phyloP scores from a whole-genome alignment of 1,140 invertebrate genomes.

The Nebria ingens region DNA sequence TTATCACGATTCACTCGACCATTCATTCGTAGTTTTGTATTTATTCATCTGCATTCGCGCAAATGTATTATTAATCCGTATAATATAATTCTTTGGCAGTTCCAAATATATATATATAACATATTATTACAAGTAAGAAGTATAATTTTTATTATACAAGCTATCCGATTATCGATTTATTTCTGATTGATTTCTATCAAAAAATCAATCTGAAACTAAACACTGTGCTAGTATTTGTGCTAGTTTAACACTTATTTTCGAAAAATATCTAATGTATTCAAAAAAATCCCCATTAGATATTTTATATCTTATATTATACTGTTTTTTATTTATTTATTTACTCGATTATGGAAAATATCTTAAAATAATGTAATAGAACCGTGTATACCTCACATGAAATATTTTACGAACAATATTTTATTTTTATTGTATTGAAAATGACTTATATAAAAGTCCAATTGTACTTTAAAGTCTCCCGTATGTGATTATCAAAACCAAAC shows the following conservation, averaged over 20 bases:
- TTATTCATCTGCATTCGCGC: neutral
- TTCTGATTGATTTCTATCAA: neutral
- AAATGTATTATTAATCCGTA: neutral
- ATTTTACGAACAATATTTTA: slow-evolving; percentile 2
- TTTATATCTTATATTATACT: neutral
- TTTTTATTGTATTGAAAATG: slow-evolving; percentile 1
- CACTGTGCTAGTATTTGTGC: slow-evolving; percentile 3
- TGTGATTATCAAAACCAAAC: no score
- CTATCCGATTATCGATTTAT: neutral
- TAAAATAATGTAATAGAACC: neutral
- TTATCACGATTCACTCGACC: neutral
- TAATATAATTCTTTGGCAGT: slow-evolving; percentile 7
- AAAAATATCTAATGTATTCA: neutral
- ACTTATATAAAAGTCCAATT: neutral
- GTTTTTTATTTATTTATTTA: neutral
- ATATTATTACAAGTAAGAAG: neutral
- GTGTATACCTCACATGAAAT: neutral
- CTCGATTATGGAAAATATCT: neutral
- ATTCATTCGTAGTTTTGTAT: neutral
- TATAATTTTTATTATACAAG: neutral
- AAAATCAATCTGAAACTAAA: neutral
- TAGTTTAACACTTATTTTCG: neutral
- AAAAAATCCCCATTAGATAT: neutral
- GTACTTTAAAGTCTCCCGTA: slow-evolving; percentile 5
- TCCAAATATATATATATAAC: neutral